Evolutionary conservation across 2,113 vertebrate genomes (phyloP).

Genomic region (Nesoenas mayeri): DNA sequence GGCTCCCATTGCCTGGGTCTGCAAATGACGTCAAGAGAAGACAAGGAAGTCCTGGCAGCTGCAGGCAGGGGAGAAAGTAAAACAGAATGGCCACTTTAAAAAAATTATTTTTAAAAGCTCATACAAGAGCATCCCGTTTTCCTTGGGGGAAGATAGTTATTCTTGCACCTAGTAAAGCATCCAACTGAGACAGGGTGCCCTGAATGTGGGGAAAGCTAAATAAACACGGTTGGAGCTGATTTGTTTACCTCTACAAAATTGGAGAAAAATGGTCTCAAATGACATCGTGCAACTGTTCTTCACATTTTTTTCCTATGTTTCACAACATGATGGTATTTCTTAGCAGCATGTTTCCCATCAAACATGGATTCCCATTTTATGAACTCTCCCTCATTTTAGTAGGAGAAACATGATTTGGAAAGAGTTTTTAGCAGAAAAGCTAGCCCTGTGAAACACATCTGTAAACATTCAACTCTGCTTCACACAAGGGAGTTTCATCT

Average conservation of each 20-base stretch:
- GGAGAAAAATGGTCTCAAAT: not conserved
- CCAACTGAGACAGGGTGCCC: not conserved
- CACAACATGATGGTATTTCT: not conserved
- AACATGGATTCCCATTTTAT: not conserved
- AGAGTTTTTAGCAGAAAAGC: not conserved
- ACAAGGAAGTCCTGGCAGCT: not conserved
- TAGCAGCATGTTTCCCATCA: not conserved
- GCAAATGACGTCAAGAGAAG: not conserved
- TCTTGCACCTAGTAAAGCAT: not conserved
- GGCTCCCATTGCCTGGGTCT: not conserved
- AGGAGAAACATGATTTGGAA: not conserved
- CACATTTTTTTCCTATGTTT: not conserved
- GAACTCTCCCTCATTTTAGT: not conserved
- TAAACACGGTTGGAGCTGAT: not conserved
- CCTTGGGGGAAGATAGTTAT: not conserved
- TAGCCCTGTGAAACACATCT: not conserved
- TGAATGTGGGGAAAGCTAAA: not conserved
- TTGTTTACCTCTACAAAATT: not conserved
- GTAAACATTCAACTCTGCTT: not conserved
- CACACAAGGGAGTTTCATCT: not conserved
- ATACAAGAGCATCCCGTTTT: not conserved
- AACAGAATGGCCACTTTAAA: not conserved
- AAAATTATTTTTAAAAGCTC: not conserved
- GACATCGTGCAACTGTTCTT: not conserved
- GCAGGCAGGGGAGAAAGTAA: not conserved